Conservation (phyloP, 2,888 invertebrate genomes). For the Eumerus sabulonum region DNA sequence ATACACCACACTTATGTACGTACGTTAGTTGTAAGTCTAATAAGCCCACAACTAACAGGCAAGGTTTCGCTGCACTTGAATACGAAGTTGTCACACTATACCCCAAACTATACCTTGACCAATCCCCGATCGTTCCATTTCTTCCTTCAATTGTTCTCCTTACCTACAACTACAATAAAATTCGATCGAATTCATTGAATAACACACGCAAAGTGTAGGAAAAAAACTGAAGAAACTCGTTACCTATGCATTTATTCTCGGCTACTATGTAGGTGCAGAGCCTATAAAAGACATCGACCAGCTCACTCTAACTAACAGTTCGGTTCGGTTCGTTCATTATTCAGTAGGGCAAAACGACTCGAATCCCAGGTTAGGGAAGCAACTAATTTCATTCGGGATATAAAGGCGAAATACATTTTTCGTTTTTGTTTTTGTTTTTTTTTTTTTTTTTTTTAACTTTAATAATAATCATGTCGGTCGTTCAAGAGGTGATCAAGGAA, state of each 20-base stretch:
- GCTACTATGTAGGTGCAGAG: slow-evolving; percentile 51
- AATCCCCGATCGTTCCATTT: slow-evolving; percentile 9
- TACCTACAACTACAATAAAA: slow-evolving; percentile 23
- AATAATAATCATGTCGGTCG: slow-evolving; percentile 70
- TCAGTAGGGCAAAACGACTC: slow-evolving; percentile 65
- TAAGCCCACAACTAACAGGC: not conserved
- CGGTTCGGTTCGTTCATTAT: slow-evolving; percentile 69
- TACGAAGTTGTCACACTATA: slow-evolving; percentile 31
- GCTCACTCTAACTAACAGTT: slow-evolving; percentile 53
- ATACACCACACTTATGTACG: slow-evolving; percentile 21
- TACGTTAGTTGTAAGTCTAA: not conserved
- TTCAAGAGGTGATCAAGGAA: slow-evolving; percentile 76
- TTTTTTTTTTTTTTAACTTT: no score
- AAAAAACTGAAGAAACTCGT: slow-evolving; percentile 53
- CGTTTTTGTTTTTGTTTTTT: no score
- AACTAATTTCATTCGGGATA: slow-evolving; percentile 1
- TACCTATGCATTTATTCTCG: slow-evolving; percentile 63
- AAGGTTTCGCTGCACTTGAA: slow-evolving; percentile 45
- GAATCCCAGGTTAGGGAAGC: slow-evolving; percentile 26
- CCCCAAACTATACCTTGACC: slow-evolving; percentile 17
- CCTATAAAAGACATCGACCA: slow-evolving; percentile 69
- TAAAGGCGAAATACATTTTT: not conserved
- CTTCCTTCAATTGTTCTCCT: slow-evolving; percentile 1
- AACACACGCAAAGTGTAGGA: no score
- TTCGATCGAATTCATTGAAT: slow-evolving; percentile 16